Percentiles rank a stretch among this genome's conserved stretches.
Conservation (phyloP, 2,888 invertebrate species). For the Villa cingulata region DNA sequence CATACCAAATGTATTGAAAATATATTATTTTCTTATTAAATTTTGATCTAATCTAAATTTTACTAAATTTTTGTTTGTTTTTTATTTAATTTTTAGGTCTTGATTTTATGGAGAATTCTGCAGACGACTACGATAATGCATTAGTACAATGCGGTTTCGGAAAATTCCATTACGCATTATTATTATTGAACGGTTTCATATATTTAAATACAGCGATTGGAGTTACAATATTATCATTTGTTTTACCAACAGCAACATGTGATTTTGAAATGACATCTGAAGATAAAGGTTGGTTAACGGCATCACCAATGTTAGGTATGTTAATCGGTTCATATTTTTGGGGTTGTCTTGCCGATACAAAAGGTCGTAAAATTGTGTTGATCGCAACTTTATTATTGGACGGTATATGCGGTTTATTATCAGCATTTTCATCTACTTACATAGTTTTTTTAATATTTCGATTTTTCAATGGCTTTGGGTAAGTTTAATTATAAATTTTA, state of each 20-base stretch:
- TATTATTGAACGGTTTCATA: conserved; percentile 64
- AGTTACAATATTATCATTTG: conserved; percentile 66
- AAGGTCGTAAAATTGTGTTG: conserved; percentile 60
- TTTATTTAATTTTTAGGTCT: conserved; percentile 20
- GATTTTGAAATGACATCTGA: conserved; percentile 65
- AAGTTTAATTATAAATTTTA: conserved; percentile 33
- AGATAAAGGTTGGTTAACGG: conserved; percentile 65
- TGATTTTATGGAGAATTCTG: conserved; percentile 28
- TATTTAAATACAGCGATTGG: conserved; percentile 74
- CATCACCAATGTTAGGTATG: conserved; percentile 70
- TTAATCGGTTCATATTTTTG: conserved; percentile 71
- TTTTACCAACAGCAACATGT: conserved; percentile 70
- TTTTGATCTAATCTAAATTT: too few species aligned
- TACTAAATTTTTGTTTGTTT: too few species aligned
- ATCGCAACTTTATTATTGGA: conserved; percentile 61
- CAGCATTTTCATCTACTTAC: conserved; percentile 60
- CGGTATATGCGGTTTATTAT: conserved; percentile 55
- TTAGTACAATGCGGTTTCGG: conserved; percentile 53
- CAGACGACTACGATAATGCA: conserved; percentile 30
- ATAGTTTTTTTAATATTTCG: conserved; percentile 57
- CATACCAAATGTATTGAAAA: too few species aligned
- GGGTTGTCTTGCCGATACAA: conserved; percentile 72
- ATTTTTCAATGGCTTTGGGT: conserved; percentile 70
- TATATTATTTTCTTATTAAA: too few species aligned
- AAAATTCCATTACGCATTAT: conserved; percentile 61